Evolutionary conservation across 2,797 vertebrate genomes (phyloP).

Genomic region (Molossus molossus): DNA sequence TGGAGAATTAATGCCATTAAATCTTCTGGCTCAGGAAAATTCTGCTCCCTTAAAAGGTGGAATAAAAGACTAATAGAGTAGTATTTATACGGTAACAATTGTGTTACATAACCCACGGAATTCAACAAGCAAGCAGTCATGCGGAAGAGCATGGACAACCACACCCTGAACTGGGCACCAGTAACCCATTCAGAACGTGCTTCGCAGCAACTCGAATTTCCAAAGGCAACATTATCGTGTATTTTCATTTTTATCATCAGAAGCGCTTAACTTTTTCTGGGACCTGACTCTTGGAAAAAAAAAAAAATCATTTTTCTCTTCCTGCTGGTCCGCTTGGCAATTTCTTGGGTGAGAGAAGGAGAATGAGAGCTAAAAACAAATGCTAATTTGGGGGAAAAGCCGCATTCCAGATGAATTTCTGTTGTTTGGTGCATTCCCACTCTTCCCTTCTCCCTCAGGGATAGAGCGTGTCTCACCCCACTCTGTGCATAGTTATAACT

Average conservation of each 20-base stretch:
- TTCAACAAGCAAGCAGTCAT: not conserved
- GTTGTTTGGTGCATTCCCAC: slow-evolving; percentile 29
- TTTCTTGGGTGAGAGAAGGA: slow-evolving; percentile 64
- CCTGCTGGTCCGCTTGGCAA: slow-evolving; percentile 63
- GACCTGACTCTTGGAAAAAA: slow-evolving; percentile 8
- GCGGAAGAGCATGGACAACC: not conserved
- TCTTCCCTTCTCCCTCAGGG: not conserved
- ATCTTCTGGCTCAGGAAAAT: slow-evolving; percentile 48
- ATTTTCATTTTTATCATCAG: slow-evolving; percentile 39
- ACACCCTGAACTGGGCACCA: not conserved
- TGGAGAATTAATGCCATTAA: slow-evolving; percentile 24
- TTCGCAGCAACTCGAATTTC: not conserved
- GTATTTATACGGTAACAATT: not conserved
- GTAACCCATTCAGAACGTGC: rapidly evolving
- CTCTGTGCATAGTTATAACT: slow-evolving; percentile 68
- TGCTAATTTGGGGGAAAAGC: slow-evolving; percentile 23
- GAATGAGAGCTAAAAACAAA: slow-evolving; percentile 71
- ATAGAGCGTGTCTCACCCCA: not conserved
- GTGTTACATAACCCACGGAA: not conserved
- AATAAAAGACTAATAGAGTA: not conserved
- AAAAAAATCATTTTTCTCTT: slow-evolving; percentile 54
- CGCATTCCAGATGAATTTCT: slow-evolving; percentile 70
- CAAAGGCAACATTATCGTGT: not conserved
- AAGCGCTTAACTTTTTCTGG: slow-evolving; percentile 44
- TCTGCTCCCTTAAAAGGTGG: not conserved